These are phyloP conservation scores for Todus mexicanus DNA, from an alignment of 2,797 vertebrate species.

Conservation along the genomic window DNA sequence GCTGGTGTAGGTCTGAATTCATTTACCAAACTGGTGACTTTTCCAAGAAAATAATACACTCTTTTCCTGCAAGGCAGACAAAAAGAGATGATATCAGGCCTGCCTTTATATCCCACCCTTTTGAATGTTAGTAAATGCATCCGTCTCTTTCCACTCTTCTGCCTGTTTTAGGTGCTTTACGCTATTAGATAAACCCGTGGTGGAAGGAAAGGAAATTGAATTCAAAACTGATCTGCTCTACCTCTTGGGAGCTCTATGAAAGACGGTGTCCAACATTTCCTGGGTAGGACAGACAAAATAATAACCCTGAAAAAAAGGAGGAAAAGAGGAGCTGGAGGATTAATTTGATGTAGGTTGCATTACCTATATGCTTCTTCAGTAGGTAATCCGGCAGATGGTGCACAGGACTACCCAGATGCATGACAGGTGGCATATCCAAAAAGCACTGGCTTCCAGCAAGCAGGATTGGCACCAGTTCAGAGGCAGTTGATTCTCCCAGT, in stretches of 20 bases:
- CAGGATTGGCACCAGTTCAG: neutral
- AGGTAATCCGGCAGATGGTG: neutral
- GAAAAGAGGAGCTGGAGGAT: neutral
- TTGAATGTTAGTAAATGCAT: neutral
- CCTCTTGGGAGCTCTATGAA: neutral
- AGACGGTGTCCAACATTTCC: neutral
- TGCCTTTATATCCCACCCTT: neutral
- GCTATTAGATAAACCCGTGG: accelerated
- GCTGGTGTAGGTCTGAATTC: neutral
- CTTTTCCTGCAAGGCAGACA: neutral
- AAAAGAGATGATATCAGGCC: neutral
- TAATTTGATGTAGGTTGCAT: neutral
- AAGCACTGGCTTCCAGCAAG: accelerated
- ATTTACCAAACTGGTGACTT: neutral
- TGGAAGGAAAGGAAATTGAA: neutral
- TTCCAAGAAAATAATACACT: neutral
- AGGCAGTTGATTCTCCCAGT: neutral
- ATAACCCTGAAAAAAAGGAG: neutral
- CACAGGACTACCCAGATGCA: neutral
- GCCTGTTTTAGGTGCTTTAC: neutral
- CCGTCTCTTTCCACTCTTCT: neutral
- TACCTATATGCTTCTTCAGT: neutral
- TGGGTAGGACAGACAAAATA: neutral
- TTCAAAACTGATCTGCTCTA: neutral
- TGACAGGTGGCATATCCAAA: neutral